Evolutionary conservation across 2,888 invertebrate genomes (phyloP), one percentile per base, ranked within the genome.

Genomic region (Timandra comae): DNA sequence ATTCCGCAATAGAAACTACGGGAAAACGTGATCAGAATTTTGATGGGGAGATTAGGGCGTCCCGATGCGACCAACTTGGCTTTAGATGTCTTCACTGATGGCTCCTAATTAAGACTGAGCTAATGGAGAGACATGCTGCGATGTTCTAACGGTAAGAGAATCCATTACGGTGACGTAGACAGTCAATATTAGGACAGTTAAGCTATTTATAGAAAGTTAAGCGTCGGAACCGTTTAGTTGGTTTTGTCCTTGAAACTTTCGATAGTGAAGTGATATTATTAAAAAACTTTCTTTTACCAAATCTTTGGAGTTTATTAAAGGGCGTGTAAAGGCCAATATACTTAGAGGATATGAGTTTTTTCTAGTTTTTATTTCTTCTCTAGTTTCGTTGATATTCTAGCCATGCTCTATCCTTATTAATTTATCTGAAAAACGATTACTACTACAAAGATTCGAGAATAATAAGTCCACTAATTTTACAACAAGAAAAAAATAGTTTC

Each of bases 1-100:
- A 70, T 68, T 69, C 64, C 63, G 61, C 61, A 66, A 66, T 72
- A 71, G 70, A 74, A 76, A 76, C 74, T 67, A 58, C 49, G 57
- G 51, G 52, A 55, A 60, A 62, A 55, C 76, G 80, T 81, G 81
- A 71, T 71, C 68, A 53, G 78, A 77, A 77, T 79, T 47, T 58
- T 56, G 67, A 80, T 77, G 60, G 46, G 48, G 44, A 70, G 74
- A 79, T 80, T 76, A 77, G 56, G 56, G 52, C 53, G 56, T 52
- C 60, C 62, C 58, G 48, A 46, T 58, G 62, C 62, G 63, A 55
- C 60, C 58, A 64, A 72, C 63, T 71, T 72, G 63, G 67, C 70
- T 72, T 61, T 52, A 53, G 57, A 65, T 63, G 64, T 67, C 64
- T 58, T 56, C 54, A 45, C 65, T 60, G 67, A 71, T 71, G 66